A percentile compares a stretch with the other conserved stretches of the same genome.
These are phyloP conservation scores for Tichodroma muraria DNA, from an alignment of 2,113 vertebrate species.

Conservation along the genomic window DNA sequence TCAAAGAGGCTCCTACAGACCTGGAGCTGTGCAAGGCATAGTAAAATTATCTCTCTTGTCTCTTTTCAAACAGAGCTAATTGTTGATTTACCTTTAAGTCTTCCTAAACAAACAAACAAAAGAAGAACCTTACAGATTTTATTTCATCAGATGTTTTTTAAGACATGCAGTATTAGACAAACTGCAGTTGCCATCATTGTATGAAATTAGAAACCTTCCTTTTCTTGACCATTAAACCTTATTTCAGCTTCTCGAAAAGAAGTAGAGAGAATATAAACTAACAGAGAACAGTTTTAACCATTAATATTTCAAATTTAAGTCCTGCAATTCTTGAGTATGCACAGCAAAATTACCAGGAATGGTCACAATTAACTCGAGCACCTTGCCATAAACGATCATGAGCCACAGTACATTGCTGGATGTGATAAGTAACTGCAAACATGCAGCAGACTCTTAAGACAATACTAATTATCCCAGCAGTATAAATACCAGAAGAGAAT, in stretches of 20 bases:
- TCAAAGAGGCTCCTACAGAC: constrained; percentile 27
- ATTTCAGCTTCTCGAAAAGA: not conserved
- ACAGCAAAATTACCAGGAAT: not conserved
- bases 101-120: not conserved
- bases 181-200: not conserved
- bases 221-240: not conserved
- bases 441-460: not conserved
- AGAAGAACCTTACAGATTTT: not conserved
- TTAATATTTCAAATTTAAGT: not conserved
- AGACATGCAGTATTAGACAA: not conserved
- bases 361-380: not conserved
- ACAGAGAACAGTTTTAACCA: not conserved
- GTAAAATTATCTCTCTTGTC: constrained; percentile 15
- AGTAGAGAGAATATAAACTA: not conserved
- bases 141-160: not conserved
- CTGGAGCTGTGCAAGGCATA: constrained; percentile 11
- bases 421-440: not conserved
- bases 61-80: constrained; percentile 45
- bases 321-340: not conserved
- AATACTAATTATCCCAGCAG: not conserved
- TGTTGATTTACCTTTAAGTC: constrained; percentile 17
- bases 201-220: not conserved
- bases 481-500: not conserved
- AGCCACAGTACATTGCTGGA: not conserved
- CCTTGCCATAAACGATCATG: not conserved